Conservation (phyloP, 2,113 vertebrate species). For the Epinephelus fuscoguttatus region DNA sequence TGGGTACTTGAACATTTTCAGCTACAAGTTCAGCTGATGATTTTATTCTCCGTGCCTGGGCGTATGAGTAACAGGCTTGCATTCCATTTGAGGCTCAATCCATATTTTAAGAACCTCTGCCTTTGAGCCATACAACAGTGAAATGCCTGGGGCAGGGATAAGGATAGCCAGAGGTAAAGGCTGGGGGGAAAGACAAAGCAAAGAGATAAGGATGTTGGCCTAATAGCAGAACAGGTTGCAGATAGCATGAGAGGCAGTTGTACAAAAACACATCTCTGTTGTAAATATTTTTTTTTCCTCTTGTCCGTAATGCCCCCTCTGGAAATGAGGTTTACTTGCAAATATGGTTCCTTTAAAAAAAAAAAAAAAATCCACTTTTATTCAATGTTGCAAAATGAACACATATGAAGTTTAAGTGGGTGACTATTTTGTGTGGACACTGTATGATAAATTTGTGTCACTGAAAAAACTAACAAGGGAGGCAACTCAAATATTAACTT, state of each 20-base stretch:
- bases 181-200: conserved; percentile 35
- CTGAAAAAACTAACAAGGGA: background rate
- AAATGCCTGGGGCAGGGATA: conserved; percentile 64
- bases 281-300: background rate
- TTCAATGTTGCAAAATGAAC: background rate
- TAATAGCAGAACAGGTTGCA: conserved; percentile 7
- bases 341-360: background rate
- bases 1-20: conserved; percentile 29
- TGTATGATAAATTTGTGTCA: background rate
- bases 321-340: background rate
- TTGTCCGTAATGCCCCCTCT: background rate
- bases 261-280: background rate
- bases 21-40: conserved; percentile 26
- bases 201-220: background rate
- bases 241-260: background rate
- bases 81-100: conserved; percentile 29
- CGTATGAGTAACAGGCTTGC: background rate
- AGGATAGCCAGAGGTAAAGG: conserved; percentile 56
- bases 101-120: conserved; percentile 44
- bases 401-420: background rate
- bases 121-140: conserved; percentile 51
- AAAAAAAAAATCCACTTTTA: background rate
- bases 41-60: conserved; percentile 23
- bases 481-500: background rate
- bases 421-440: background rate